Conservation (phyloP, 2,888 invertebrate genomes). For the Cecidostiba fungosa region DNA sequence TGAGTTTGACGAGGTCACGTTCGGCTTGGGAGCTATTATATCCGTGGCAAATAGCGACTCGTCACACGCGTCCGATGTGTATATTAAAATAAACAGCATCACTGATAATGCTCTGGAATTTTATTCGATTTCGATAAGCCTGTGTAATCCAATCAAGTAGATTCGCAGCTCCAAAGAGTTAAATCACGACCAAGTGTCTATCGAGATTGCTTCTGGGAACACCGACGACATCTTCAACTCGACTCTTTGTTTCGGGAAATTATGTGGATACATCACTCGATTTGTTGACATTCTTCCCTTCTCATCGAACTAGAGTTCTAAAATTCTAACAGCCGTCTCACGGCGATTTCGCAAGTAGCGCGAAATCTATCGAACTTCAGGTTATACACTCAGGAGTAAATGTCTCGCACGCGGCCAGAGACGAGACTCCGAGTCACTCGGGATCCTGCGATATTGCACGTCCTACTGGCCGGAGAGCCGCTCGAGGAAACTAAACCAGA, state of each 20-base stretch:
- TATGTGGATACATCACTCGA: too few species aligned
- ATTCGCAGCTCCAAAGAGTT: too few species aligned
- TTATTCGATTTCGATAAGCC: background rate
- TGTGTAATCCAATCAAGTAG: background rate
- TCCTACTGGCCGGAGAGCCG: background rate
- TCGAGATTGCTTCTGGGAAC: too few species aligned
- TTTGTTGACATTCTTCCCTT: too few species aligned
- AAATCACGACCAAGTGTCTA: too few species aligned
- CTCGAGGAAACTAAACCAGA: constrained; percentile 67
- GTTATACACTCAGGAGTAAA: background rate
- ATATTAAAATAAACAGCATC: constrained; percentile 69
- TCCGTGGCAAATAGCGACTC: constrained; percentile 71
- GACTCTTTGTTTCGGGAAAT: too few species aligned
- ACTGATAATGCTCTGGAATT: background rate
- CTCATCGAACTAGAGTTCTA: too few species aligned
- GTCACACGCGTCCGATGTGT: constrained; percentile 65
- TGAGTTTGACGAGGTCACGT: constrained; percentile 67
- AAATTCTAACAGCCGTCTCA: too few species aligned
- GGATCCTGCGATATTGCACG: constrained; percentile 36
- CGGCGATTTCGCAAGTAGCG: too few species aligned
- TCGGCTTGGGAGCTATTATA: constrained; percentile 65
- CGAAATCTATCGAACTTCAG: too few species aligned
- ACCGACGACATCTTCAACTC: too few species aligned
- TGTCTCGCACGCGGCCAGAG: background rate
- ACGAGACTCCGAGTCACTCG: constrained; percentile 4